Percentiles rank a stretch among this genome's conserved stretches.
Conservation (phyloP, 2,113 vertebrate genomes). For the Pitta sordida region DNA sequence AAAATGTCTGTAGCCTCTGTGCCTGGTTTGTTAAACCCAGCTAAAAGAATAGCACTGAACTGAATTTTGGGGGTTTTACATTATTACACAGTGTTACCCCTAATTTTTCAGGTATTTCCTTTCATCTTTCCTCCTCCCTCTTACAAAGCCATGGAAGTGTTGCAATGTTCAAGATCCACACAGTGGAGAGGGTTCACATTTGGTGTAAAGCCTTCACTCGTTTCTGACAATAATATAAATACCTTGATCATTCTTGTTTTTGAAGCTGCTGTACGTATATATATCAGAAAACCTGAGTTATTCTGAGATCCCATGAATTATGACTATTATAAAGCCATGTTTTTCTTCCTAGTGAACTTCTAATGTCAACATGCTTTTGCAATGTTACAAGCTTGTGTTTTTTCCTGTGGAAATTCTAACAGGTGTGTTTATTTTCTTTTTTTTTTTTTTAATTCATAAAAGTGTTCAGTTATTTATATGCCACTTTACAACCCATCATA, state of each 20-base stretch:
- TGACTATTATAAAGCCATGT: background rate
- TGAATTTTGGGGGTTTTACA: background rate
- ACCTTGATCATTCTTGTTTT: background rate
- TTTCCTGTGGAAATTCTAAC: background rate
- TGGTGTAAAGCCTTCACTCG: background rate
- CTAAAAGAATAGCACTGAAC: background rate
- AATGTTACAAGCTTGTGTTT: background rate
- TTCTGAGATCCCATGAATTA: background rate
- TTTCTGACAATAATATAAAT: background rate
- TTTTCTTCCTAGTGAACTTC: background rate
- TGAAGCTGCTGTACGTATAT: background rate
- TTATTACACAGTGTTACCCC: background rate
- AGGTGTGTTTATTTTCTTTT: background rate
- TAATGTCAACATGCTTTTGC: background rate
- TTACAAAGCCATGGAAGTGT: background rate
- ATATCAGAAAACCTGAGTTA: background rate
- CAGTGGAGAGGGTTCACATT: background rate
- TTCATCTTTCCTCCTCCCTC: background rate
- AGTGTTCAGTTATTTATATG: background rate
- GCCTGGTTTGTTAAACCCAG: background rate
- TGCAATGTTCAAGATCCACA: background rate
- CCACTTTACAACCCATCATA: background rate
- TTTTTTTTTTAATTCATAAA: conserved; percentile 8
- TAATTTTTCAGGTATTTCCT: background rate
- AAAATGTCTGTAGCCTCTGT: background rate